These are phyloP conservation scores for Anguilla marmorata DNA, from an alignment of 2,797 vertebrate genomes.

Conservation along the genomic window DNA sequence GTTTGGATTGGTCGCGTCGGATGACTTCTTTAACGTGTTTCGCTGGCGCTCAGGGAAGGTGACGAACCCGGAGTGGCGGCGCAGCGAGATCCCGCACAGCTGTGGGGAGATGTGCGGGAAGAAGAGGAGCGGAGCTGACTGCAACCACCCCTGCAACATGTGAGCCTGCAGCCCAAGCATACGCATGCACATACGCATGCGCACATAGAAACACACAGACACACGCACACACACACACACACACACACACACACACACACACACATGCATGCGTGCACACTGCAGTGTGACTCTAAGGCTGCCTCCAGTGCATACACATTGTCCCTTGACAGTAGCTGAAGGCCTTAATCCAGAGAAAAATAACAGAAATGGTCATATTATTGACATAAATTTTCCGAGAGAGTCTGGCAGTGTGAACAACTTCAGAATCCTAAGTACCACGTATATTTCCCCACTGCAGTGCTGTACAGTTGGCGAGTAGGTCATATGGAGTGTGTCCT, in stretches of 20 bases:
- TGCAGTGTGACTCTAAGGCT: not conserved
- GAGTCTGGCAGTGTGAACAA: not conserved
- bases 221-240: not conserved
- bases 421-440: not conserved
- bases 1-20: not conserved
- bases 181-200: not conserved
- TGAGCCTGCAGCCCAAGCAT: slow-evolving; percentile 65
- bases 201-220: not conserved
- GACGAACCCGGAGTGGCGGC: slow-evolving; percentile 95
- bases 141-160: slow-evolving; percentile 97
- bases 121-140: slow-evolving; percentile 86
- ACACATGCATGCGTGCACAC: not conserved
- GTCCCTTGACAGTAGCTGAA: not conserved
- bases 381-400: not conserved
- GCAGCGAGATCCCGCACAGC: slow-evolving; percentile 97
- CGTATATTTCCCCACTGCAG: not conserved
- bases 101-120: slow-evolving; percentile 97
- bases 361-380: not conserved
- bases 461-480: not conserved
- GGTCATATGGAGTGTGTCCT: not conserved
- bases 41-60: slow-evolving; percentile 81
- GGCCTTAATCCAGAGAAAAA: not conserved
- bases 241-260: not conserved
- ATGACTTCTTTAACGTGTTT: not conserved
- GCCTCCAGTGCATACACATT: not conserved